Evolutionary conservation across 2,797 vertebrate species (phyloP).

Genomic region (Pseudomugil tenellus): DNA sequence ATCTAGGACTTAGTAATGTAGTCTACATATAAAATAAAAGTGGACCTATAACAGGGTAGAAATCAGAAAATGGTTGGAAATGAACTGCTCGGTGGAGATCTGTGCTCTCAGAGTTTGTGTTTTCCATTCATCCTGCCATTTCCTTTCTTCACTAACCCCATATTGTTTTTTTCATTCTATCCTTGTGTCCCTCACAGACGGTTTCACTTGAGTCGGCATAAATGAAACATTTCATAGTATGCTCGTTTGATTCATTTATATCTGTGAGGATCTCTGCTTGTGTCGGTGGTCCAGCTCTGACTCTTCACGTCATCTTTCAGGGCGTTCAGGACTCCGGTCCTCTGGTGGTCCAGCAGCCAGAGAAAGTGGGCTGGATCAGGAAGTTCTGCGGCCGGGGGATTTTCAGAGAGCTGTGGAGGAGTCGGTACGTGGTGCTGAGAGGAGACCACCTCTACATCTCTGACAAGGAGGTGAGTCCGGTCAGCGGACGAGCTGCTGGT

Average conservation of each 20-base stretch:
- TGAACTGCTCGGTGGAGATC: too few relatives aligned
- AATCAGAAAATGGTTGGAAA: too few relatives aligned
- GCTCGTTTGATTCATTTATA: not conserved
- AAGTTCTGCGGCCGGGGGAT: conserved; percentile 95
- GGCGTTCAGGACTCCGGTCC: conserved; percentile 87
- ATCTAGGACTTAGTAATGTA: too few relatives aligned
- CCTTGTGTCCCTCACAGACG: too few relatives aligned
- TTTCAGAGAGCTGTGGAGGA: conserved; percentile 96
- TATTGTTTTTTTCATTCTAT: not conserved
- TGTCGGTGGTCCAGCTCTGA: not conserved
- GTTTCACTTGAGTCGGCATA: not conserved
- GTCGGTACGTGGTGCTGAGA: conserved; percentile 90
- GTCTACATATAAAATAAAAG: too few relatives aligned
- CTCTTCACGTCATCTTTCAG: conserved; percentile 60
- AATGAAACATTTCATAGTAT: not conserved
- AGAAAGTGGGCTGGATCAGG: conserved; percentile 94
- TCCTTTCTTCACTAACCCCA: not conserved
- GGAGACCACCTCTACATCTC: conserved; percentile 92
- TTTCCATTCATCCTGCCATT: not conserved
- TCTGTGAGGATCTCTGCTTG: not conserved
- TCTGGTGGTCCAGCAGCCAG: conserved; percentile 77
- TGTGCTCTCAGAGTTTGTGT: too few relatives aligned
- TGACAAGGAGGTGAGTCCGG: conserved; percentile 88
- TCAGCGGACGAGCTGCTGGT: not conserved
- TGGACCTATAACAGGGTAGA: too few relatives aligned